A percentile compares a stretch with the other conserved stretches of the same genome.
Evolutionary conservation across 1,140 invertebrate genomes (phyloP).

Genomic region (Drosophila trapezifrons): DNA sequence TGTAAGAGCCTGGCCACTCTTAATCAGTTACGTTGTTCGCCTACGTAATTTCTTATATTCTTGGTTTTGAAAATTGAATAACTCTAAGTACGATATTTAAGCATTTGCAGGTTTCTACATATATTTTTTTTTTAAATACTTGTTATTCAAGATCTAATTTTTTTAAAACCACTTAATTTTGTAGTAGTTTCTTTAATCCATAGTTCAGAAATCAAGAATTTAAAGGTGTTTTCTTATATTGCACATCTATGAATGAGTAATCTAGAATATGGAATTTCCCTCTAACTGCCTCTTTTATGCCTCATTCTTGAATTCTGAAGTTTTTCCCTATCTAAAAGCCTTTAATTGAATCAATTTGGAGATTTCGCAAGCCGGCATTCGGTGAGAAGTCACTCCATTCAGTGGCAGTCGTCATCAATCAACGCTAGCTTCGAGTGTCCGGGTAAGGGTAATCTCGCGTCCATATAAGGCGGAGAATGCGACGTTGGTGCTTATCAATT

Average conservation of each 20-base stretch:
- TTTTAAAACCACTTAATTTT: not conserved
- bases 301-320: not conserved
- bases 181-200: not conserved
- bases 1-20: not conserved
- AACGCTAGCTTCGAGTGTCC: constrained; percentile 12
- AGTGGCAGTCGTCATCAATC: constrained; percentile 59
- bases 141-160: no score
- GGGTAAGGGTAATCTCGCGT: constrained; percentile 21
- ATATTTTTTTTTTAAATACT: no score
- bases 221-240: no score
- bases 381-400: constrained; percentile 37
- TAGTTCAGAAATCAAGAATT: no score
- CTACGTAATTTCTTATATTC: not conserved
- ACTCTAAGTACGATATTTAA: no score
- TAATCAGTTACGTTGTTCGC: not conserved
- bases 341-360: constrained; percentile 68
- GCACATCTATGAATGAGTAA: not conserved
- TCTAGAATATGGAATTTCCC: not conserved
- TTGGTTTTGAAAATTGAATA: not conserved
- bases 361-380: constrained; percentile 18
- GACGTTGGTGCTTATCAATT: constrained; percentile 60
- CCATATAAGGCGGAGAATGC: constrained; percentile 23
- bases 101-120: no score
- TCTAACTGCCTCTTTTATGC: not conserved
- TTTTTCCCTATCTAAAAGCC: not conserved